Percentiles rank a stretch among this genome's conserved stretches.
These are phyloP conservation scores for Ctenomys sociabilis DNA, from an alignment of 2,113 vertebrate species.

Conservation along the genomic window DNA sequence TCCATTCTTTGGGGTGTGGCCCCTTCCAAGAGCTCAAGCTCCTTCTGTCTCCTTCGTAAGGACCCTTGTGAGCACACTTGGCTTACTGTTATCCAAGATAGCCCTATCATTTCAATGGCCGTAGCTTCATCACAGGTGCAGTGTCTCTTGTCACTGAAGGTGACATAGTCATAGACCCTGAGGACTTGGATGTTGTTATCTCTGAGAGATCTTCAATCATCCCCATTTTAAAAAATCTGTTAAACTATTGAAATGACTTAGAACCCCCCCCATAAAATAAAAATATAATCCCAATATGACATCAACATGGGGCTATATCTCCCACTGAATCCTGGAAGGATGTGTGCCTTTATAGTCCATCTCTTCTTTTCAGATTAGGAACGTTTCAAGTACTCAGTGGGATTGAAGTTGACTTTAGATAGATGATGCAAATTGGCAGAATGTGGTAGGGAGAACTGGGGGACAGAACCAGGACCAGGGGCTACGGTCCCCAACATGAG, in stretches of 20 bases:
- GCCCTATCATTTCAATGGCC: not conserved
- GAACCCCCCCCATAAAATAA: not conserved
- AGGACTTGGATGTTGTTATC: not conserved
- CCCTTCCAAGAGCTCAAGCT: not conserved
- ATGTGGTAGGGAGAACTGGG: not conserved
- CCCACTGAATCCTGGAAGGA: not conserved
- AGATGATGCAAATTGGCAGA: not conserved
- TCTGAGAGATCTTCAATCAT: not conserved
- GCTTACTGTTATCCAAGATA: not conserved
- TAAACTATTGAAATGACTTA: conserved; percentile 4
- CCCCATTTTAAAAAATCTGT: not conserved
- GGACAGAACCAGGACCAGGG: not conserved
- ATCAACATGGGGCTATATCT: not conserved
- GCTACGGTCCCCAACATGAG: not conserved
- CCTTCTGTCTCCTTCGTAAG: not conserved
- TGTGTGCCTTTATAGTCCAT: not conserved
- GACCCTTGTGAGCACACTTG: not conserved
- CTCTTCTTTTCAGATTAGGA: not conserved
- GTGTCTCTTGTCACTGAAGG: not conserved
- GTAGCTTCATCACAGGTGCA: not conserved
- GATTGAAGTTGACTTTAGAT: not conserved
- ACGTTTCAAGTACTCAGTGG: not conserved
- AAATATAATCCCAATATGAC: not conserved
- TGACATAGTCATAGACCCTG: not conserved
- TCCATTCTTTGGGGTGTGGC: not conserved